Evolutionary conservation across 30 jellyfish, hydroid and myxozoan genomes (phyloP), one percentile per base, ranked within the genome.

Genomic region (Pseudorhiza aurosa): DNA sequence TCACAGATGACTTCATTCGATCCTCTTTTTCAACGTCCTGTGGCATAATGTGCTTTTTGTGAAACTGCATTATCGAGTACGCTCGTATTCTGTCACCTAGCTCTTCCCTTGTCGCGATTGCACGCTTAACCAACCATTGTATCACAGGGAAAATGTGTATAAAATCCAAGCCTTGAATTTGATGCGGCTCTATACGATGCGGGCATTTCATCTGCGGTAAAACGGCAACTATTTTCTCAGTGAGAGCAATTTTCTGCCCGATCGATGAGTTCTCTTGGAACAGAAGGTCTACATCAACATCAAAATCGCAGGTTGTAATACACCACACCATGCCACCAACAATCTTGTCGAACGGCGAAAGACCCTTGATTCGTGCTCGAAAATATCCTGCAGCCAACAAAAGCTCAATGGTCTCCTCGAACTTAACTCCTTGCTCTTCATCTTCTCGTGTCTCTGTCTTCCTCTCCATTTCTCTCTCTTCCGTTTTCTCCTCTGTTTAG

Each of bases 241-340:
- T 87, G 43, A 94, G 81, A 5, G 97, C 97, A 31, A 94, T 94
- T 67, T 94, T 94, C 50, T 94, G 97, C 6, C 97, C 97, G 39
- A 94, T 94, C 2, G 97, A 87, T 4, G 97, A 94, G 53, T 94
- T 94, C 65, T 94, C 99, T 82, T 87, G 97, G 67, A 94, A 94
- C 68, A 94, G 75, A 19, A 94, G 86, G 78, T 94, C 99, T 12
- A 88, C 97, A 68, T 94, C 99, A 8, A 94, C 96, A 81, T 94
- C 99, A 64, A 82, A 87, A 53, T 94, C 99, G 74, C 97, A 87
- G 24, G 96, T 75, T 28, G 96, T 74, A 33, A 87, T 87, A 58
- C 97, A 94, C 99, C 99, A 94, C 8, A 79, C 94, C 99, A 94
- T 94, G 14, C 99, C 99, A n/a, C 99, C 99, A 2, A 94, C 97